phyloP scores from a whole-genome alignment of 2,888 invertebrate species.

The Caenorhabditis sp. region DNA sequence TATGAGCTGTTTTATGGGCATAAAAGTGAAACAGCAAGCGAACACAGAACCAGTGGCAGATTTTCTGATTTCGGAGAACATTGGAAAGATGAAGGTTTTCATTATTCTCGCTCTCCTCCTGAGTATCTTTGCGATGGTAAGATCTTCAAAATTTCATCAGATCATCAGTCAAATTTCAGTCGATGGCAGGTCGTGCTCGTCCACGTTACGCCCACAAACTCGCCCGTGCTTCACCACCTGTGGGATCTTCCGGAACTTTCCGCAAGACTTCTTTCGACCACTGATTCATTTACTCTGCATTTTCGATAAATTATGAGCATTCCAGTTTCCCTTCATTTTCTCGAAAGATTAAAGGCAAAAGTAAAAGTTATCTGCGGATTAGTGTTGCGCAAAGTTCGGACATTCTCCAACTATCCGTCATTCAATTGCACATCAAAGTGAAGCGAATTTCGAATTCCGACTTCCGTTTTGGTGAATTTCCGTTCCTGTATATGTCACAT shows the following conservation, averaged over 20 bases:
- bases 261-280: conserved; percentile 34
- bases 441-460: no score
- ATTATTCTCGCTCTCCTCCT: conserved; percentile 15
- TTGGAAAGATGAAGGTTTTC: conserved; percentile 31
- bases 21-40: conserved; percentile 11
- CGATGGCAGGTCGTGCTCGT: not conserved
- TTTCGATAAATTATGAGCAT: conserved; percentile 8
- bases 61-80: conserved; percentile 4
- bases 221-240: not conserved
- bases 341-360: no score
- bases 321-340: not conserved
- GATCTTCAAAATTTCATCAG: not conserved
- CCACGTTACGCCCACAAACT: conserved; percentile 40
- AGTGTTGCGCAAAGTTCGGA: no score
- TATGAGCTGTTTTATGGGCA: conserved; percentile 18
- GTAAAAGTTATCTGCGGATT: no score
- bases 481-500: no score
- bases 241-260: conserved; percentile 25
- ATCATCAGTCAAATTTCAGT: not conserved
- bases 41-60: not conserved
- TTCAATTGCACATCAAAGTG: no score
- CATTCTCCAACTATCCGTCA: no score
- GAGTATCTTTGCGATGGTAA: conserved; percentile 25
- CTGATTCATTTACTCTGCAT: not conserved
- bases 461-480: no score